Base-by-base conservation (phyloP, 2,888 invertebrate species). In the Tolmerus cingulatus region DNA sequence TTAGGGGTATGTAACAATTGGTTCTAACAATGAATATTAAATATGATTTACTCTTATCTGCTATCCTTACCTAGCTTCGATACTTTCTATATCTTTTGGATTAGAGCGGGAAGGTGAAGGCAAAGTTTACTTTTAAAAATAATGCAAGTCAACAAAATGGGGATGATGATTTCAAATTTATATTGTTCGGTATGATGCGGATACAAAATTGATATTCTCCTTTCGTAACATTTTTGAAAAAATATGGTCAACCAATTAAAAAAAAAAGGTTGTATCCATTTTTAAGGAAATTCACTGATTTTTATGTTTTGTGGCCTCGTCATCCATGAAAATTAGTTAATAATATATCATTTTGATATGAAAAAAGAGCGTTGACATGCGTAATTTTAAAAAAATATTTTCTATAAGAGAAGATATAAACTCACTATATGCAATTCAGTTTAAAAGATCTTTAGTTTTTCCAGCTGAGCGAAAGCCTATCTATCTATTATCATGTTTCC, bases 1-100 rank as follows among this genome's bases (percentile, higher is more conserved):
- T 16, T 37, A 37, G 34, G 76, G 85, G 88, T 88, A 86, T 66
- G 82, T 57, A 43, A 78, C 8, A 43, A 66, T 23, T 23, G 23
- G 57, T 23, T 23, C 66, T 51, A 66, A 23, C 66, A 66, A 66
- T 9, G 66, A 27, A 66, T 66, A 66, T 66, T 66, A 19, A 23
- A 66, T 19, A 66, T 55, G 8, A 23, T 19, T 12, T 23, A 23
- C 66, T 66, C 27, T 66, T 23, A 23, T 66, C 66, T 66, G 23
- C 66, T 66, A 66, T 66, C 27, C 23, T 66, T 66, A 66, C 8
- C 27, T 66, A 12, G 66, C 66, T 66, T 66, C 51, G 51, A 66
- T 9, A 12, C 9, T 66, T 66, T 19, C 66, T 66, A n/a, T 23
- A 23, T 9, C 9, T 27, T 27, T 66, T 23, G 27, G 3, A 66